phyloP scores from a whole-genome alignment of 1,140 invertebrate species.

The Penaeus chinensis region DNA sequence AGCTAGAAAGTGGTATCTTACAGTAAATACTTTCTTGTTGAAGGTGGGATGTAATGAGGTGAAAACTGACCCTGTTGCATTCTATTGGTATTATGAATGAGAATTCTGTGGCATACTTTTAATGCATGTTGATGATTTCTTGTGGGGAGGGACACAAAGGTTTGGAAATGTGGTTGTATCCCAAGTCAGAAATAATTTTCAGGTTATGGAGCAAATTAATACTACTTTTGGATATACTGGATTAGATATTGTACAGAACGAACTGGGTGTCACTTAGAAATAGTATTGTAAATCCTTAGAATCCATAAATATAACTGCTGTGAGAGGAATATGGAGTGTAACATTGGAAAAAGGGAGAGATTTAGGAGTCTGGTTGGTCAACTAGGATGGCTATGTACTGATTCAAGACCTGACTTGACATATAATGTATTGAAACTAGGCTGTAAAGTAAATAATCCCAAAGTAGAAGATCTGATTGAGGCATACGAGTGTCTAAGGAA shows the following conservation, averaged over 20 bases:
- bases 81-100: too few species aligned
- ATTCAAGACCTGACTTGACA: slow-evolving; percentile 11
- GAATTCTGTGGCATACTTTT: too few species aligned
- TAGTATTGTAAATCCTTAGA: not conserved
- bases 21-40: too few species aligned
- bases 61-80: too few species aligned
- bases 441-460: not conserved
- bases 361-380: not conserved
- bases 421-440: slow-evolving; percentile 3
- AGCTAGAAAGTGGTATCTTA: not conserved
- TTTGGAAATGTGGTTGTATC: too few species aligned
- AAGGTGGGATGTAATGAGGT: too few species aligned
- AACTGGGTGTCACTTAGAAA: not conserved
- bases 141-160: too few species aligned
- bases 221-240: not conserved
- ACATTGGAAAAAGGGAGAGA: not conserved
- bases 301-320: not conserved
- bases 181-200: too few species aligned
- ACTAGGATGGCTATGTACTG: not conserved
- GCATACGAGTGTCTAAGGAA: not conserved
- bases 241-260: not conserved
- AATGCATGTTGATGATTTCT: too few species aligned
- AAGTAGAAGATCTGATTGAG: not conserved
- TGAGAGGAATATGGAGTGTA: not conserved
- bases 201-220: not conserved